Percentiles rank a stretch among this genome's conserved stretches.
Conservation (phyloP, 2,888 invertebrate species). For the Diaperis boleti region DNA sequence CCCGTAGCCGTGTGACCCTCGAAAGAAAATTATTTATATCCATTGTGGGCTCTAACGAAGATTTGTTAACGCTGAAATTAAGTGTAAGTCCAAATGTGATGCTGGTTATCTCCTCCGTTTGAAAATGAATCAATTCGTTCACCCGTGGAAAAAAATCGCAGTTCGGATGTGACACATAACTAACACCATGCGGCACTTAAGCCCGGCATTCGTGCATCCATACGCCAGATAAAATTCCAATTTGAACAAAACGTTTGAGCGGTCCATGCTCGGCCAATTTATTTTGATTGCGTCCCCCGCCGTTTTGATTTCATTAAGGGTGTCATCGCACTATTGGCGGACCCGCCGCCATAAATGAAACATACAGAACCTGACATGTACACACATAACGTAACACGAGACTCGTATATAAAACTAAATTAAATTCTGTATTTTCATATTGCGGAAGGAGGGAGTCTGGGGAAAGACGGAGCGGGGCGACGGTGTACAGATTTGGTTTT, state of each 20-base stretch:
- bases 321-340: conserved; percentile 60
- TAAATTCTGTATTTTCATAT: conserved; percentile 63
- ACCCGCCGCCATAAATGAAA: conserved; percentile 57
- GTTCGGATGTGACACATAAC: conserved; percentile 41
- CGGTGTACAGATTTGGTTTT: conserved; percentile 41
- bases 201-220: conserved; percentile 38
- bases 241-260: conserved; percentile 57
- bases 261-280: conserved; percentile 57
- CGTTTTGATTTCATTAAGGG: conserved; percentile 65
- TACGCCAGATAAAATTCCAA: conserved; percentile 55
- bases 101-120: no score
- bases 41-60: no score
- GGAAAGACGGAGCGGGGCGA: conserved; percentile 38
- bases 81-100: no score
- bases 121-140: conserved; percentile 12
- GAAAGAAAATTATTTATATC: no score
- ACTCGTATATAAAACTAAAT: conserved; percentile 62
- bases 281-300: conserved; percentile 62
- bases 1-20: no score
- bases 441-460: conserved; percentile 48
- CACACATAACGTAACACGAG: conserved; percentile 55
- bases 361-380: conserved; percentile 60
- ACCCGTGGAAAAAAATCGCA: conserved; percentile 29
- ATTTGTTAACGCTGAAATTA: no score
- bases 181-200: conserved; percentile 56